A percentile compares a stretch with the other conserved stretches of the same genome.
Conservation (phyloP, 2,797 vertebrate species). For the Xerus rutilus region DNA sequence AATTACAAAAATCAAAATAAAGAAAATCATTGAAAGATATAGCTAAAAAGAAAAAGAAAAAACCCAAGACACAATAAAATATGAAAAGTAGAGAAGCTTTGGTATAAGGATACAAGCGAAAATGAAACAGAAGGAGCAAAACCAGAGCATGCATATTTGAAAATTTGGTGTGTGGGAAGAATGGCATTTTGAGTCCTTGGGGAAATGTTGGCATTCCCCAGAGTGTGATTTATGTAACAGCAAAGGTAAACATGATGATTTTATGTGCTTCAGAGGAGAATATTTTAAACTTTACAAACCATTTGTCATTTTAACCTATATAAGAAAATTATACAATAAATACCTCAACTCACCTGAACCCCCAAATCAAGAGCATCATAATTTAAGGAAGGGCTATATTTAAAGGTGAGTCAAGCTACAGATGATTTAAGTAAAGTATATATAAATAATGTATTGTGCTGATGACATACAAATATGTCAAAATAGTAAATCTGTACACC, state of each 20-base stretch:
- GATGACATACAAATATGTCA: not conserved
- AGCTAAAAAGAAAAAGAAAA: not conserved
- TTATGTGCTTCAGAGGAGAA: not conserved
- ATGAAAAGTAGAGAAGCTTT: not conserved
- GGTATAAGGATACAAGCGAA: not conserved
- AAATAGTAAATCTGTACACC: not conserved
- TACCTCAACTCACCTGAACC: not conserved
- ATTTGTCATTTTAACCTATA: not conserved
- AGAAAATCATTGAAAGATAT: not conserved
- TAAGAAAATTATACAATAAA: slow-evolving; percentile 36
- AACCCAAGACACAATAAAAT: not conserved
- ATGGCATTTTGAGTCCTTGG: not conserved
- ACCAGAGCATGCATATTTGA: not conserved
- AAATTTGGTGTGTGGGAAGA: not conserved
- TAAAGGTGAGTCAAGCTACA: not conserved
- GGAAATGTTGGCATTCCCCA: not conserved
- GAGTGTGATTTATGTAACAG: slow-evolving; percentile 27
- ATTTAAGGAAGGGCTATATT: not conserved
- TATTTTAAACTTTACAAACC: slow-evolving; percentile 31
- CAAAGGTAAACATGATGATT: slow-evolving; percentile 37
- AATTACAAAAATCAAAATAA: not conserved
- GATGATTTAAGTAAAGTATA: not conserved
- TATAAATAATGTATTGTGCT: not conserved
- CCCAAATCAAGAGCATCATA: not conserved
- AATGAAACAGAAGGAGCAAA: not conserved